A percentile compares a stretch with the other conserved stretches of the same genome.
phyloP scores from a whole-genome alignment of 2,113 vertebrate genomes.

The Butorides virescens region DNA sequence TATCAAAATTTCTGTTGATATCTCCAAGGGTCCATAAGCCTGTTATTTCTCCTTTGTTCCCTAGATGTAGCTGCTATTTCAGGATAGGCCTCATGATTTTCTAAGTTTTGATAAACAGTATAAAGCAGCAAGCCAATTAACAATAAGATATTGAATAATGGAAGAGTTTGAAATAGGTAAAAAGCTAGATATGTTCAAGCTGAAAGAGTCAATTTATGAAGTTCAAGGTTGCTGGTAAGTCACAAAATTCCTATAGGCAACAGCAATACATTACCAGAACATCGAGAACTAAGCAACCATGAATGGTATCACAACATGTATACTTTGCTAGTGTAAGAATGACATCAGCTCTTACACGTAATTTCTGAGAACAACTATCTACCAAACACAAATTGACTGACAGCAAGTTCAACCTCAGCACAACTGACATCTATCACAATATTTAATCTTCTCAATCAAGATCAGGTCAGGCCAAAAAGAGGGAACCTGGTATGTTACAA shows the following conservation, averaged over 20 bases:
- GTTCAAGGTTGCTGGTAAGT: not conserved
- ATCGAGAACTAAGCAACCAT: not conserved
- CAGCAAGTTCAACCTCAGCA: not conserved
- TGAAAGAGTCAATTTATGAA: not conserved
- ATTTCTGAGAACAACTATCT: not conserved
- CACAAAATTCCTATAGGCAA: not conserved
- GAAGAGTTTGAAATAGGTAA: not conserved
- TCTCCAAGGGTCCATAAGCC: not conserved
- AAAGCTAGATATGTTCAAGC: not conserved
- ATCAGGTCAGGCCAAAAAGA: not conserved
- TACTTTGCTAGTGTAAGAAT: not conserved
- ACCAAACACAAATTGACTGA: accelerated
- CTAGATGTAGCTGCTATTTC: not conserved
- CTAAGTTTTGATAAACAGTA: not conserved
- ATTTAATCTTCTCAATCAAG: not conserved
- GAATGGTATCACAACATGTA: not conserved
- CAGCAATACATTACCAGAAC: not conserved
- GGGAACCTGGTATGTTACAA: not conserved
- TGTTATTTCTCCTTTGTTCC: not conserved
- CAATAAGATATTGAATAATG: not conserved
- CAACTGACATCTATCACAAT: not conserved
- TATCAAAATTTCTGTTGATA: not conserved
- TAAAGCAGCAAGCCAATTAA: not conserved
- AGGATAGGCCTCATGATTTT: not conserved
- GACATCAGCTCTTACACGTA: not conserved